Base-by-base conservation (phyloP, 1,140 invertebrate genomes). In the Oryzaephilus surinamensis region DNA sequence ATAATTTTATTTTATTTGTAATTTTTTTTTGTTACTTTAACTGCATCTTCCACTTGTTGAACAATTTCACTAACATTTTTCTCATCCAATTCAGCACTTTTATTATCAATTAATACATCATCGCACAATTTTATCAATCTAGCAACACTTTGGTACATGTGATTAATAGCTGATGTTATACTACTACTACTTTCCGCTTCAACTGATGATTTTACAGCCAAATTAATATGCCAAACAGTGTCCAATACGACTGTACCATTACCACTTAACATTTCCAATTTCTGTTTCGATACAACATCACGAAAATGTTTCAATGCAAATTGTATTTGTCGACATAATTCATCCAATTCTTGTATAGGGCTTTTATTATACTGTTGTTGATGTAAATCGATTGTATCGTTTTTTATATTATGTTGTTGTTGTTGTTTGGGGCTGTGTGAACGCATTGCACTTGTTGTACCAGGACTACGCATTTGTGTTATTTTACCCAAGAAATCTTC, bases 211-310 rank as follows among this genome's bases (percentile, higher is more conserved):
- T 67, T 57, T 18, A 66, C 50, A 13, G 54, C 71, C 60, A 81
- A 79, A 63, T 89, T 86, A 62, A 95, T 87, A 46, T 82, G 83
- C 54, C 87, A 83, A 43, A 94, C 84, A 11, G 81, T 88, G 60
- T 96, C 91, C 47, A 96, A 72, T 40, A 94, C 83, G 50, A 93
- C 82, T 10, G 87, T 92, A 34, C 87, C 88, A 61, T 91, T 91
- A 23, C 87, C 90, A 0, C 89, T 85, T 41, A 95, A 66, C 74
- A 93, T 88, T 69, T 93, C 88, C 43, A 91, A 68, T 64, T 85
- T 93, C 57, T 89, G 82, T 64, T 91, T 91, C 37, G 81, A 79
- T 32, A 95, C 87, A 17, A 91, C 88, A 71, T 92, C 87, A 28
- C 82, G 76, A 61, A 92, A 90, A 41, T 55, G 51, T 32, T 53